Conservation (phyloP, 1,140 invertebrate species). For the Sarcophaga peregrina region DNA sequence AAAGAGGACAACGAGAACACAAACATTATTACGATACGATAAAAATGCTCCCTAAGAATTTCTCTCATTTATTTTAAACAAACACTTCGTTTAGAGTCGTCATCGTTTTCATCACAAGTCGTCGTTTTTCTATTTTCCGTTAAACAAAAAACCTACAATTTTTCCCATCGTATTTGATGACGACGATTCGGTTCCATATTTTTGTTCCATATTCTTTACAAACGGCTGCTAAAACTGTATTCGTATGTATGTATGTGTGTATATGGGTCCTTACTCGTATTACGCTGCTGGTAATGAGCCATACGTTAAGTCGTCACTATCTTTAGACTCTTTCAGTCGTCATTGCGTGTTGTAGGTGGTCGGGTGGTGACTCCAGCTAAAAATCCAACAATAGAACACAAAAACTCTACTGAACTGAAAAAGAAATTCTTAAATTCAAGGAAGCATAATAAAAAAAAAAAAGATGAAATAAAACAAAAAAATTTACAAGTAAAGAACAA, state of each 20-base stretch:
- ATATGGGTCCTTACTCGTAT: background rate
- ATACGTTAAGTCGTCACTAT: slow-evolving; percentile 26
- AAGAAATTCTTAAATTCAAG: background rate
- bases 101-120: background rate
- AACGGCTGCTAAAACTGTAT: no score
- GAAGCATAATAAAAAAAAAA: background rate
- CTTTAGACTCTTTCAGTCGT: slow-evolving; percentile 21
- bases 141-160: no score
- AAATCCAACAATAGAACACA: background rate
- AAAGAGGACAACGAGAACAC: background rate
- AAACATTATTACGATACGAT: background rate
- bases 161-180: slow-evolving; percentile 8
- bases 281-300: slow-evolving; percentile 16
- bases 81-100: slow-evolving; percentile 4
- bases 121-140: background rate
- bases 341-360: slow-evolving; percentile 23
- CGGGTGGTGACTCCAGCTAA: slow-evolving; percentile 14
- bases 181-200: background rate
- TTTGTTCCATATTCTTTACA: background rate
- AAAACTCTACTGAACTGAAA: background rate
- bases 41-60: background rate
- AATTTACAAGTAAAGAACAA: no score
- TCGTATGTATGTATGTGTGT: background rate
- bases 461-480: no score
- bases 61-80: slow-evolving; percentile 10